These are phyloP conservation scores for Aptenodytes patagonicus DNA, from an alignment of 2,113 vertebrate genomes.

Conservation along the genomic window DNA sequence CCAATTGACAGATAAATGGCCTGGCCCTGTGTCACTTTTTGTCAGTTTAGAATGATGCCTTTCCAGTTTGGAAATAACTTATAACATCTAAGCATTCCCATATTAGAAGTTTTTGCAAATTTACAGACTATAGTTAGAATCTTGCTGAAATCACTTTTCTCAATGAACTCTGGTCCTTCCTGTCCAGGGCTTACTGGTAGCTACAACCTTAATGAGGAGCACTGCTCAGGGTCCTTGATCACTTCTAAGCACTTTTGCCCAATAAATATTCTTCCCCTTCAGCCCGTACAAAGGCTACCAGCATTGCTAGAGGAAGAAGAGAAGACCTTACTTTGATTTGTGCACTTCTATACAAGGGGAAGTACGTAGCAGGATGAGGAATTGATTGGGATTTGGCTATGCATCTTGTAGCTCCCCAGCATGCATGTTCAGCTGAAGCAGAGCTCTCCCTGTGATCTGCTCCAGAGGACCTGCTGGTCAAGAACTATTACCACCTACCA, in stretches of 20 bases:
- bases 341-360: neutral
- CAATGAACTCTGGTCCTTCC: fast-evolving
- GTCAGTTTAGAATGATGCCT: neutral
- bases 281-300: neutral
- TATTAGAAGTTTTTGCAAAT: neutral
- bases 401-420: neutral
- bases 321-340: neutral
- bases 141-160: neutral
- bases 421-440: neutral
- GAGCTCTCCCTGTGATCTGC: neutral
- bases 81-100: neutral
- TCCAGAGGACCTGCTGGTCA: neutral
- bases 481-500: neutral
- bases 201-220: neutral
- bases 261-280: neutral
- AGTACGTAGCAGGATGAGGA: neutral
- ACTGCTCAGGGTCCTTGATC: neutral
- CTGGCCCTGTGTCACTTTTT: neutral
- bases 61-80: neutral
- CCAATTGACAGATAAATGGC: neutral
- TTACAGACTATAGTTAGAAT: neutral
- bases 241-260: neutral
- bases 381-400: neutral
- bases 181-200: neutral
- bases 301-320: neutral